A percentile compares a stretch with the other conserved stretches of the same genome.
phyloP scores from a whole-genome alignment of 2,888 invertebrate species.

The Lordiphosa andalusiaca region DNA sequence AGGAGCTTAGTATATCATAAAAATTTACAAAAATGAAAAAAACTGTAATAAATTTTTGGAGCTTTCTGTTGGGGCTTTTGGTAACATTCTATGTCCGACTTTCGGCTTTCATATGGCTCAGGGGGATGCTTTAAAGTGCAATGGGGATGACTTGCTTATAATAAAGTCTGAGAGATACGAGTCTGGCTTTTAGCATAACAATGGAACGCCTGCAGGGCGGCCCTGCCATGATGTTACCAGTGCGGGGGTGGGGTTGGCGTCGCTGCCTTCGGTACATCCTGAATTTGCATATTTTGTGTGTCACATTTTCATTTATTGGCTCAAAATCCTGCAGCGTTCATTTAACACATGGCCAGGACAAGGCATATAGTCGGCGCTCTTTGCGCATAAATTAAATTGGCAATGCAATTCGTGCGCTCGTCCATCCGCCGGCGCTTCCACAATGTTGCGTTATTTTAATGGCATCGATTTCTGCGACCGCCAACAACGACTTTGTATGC shows the following conservation, averaged over 20 bases:
- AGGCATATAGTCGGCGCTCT: constrained; percentile 7
- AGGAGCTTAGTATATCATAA: too few relatives aligned
- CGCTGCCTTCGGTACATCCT: constrained; percentile 1
- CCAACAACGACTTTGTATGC: constrained; percentile 4
- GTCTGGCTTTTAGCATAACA: constrained; percentile 54
- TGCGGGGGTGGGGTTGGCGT: not conserved
- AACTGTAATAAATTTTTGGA: too few relatives aligned
- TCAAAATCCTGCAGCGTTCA: constrained; percentile 43
- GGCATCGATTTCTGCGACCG: constrained; percentile 34
- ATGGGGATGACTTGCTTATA: constrained; percentile 29
- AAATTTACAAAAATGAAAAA: too few relatives aligned
- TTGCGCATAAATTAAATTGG: constrained; percentile 51
- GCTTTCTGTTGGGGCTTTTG: too few relatives aligned
- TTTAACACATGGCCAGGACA: constrained; percentile 47
- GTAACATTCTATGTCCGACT: too few relatives aligned
- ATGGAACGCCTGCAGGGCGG: constrained; percentile 18
- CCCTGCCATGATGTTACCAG: not conserved
- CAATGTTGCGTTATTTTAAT: constrained; percentile 47
- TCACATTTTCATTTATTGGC: constrained; percentile 55
- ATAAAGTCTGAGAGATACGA: constrained; percentile 48
- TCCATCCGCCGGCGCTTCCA: constrained; percentile 15
- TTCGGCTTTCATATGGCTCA: too few relatives aligned
- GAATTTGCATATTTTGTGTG: constrained; percentile 54
- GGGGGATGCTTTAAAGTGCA: constrained; percentile 13
- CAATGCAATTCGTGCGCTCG: constrained; percentile 45